phyloP scores from a whole-genome alignment of 2,797 vertebrate species.

The Phataginus tricuspis region DNA sequence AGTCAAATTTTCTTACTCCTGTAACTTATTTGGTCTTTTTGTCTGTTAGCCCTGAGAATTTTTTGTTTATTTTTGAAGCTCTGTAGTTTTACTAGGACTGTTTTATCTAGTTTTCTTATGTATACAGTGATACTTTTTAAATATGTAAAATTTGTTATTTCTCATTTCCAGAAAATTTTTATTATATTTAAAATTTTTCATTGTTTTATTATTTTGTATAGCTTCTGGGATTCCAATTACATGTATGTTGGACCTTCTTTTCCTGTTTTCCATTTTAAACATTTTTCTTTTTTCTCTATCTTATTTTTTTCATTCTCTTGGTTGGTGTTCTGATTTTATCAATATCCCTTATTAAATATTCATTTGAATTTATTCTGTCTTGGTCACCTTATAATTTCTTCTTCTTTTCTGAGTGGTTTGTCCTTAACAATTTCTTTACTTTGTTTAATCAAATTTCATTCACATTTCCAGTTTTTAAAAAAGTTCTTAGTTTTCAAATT shows the following conservation, averaged over 20 bases:
- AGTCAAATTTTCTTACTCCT: background rate
- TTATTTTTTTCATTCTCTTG: background rate
- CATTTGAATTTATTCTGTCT: background rate
- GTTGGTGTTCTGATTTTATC: background rate
- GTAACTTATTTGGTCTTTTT: background rate
- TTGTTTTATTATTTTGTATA: background rate
- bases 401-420: background rate
- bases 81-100: background rate
- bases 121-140: background rate
- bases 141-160: background rate
- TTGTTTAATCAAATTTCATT: background rate
- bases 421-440: background rate
- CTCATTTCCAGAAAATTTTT: constrained; percentile 2
- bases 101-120: background rate
- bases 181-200: background rate
- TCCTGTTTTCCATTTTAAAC: background rate
- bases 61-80: background rate
- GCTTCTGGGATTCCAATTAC: background rate
- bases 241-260: background rate
- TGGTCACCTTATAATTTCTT: background rate
- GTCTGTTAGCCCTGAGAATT: background rate
- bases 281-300: background rate
- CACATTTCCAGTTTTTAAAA: background rate
- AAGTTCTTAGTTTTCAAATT: background rate
- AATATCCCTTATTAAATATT: background rate